Base-by-base conservation (phyloP, 1,140 invertebrate species). In the Aphaenogaster rudis region DNA sequence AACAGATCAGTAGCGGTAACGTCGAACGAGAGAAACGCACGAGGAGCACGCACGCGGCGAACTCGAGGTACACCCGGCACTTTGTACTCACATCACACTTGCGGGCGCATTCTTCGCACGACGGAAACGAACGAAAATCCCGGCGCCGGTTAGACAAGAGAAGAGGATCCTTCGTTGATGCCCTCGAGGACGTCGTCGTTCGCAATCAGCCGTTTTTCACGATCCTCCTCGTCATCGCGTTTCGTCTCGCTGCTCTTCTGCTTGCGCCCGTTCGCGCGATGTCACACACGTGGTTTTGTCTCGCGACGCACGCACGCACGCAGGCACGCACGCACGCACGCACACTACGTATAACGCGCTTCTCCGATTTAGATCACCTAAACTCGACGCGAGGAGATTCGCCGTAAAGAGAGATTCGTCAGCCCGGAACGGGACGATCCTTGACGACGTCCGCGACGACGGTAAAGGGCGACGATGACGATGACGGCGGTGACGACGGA, bases 11-110 rank as follows among this genome's bases (percentile, higher is more conserved):
- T 61, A 57, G 76, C 80, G 72, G 69, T 80, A 74, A 21, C 88
- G 88, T 79, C 86, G 89, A 79, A 79, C 90, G 61, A 77, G 42
- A 76, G 86, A 78, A 91, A 88, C 88, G 3, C 71, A n/a, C 64
- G 74, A 79, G 21, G 36, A 50, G 45, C 36, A 59, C 57, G 21
- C 39, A 3, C 76, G 33, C 52, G 39, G 64, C 9, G 64, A 52
- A 5, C 42, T 21, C 42, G 5, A n/a, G 54, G 50, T 50, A 2
- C 4, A 17, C 21, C 36, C 72, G 77, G 50, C 78, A 87, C 78
- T 42, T 59, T 71, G 45, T 42, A 84, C 28, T 85, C 88, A 88
- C 88, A 86, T 89, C 13, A 88, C 88, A 89, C 74, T 66, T 33
- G 21, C 3, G 36, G 28, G 45, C 72, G 71, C 74, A 80, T 81